Evolutionary conservation across 2,797 vertebrate genomes (phyloP), one percentile per base, ranked within the genome.

Genomic region (Poliocrania exsul): DNA sequence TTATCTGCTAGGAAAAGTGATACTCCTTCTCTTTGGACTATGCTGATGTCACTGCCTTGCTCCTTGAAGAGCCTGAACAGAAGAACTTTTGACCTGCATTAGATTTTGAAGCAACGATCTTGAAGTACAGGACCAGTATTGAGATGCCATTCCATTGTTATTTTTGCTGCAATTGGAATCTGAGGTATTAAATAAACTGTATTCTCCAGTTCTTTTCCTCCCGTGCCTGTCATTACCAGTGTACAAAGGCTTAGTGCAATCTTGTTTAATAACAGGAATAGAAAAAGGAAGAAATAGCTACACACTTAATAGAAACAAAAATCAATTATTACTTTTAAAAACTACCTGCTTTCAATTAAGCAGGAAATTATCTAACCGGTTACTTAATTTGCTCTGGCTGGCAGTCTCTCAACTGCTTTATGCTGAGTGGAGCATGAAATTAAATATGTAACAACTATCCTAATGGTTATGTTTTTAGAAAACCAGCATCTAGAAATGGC

Each of bases 341-440:
- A 97, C 91, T 98, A 98, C 98, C 98, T 98, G 97, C 97, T 98
- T 98, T 98, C 97, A 98, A 98, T 98, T 98, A 98, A 98, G 96
- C 92, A 97, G 97, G 97, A 98, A 98, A 98, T 98, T 98, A 98
- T 98, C 97, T 98, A 98, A 98, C 97, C 26, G 81, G 97, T 95
- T 97, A 97, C 97, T 98, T 98, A 97, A 98, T 98, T 98, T 98
- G 95, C 97, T 97, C 96, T 98, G 97, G 97, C 98, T 96, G 92
- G 81, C 96, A 96, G 97, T 96, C 95, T 96, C 96, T 96, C 97
- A 97, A 97, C 98, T 97, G 96, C 97, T 98, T 97, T 98, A 97
- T 97, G 98, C 98, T 97, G 98, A 98, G 95, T 98, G 98, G 96
- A 98, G 98, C 98, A 98, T 98, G 98, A 98, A 98, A 98, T 98